These are phyloP conservation scores for Caenorhabditis remanei DNA, from an alignment of 1,140 invertebrate genomes.

Conservation along the genomic window DNA sequence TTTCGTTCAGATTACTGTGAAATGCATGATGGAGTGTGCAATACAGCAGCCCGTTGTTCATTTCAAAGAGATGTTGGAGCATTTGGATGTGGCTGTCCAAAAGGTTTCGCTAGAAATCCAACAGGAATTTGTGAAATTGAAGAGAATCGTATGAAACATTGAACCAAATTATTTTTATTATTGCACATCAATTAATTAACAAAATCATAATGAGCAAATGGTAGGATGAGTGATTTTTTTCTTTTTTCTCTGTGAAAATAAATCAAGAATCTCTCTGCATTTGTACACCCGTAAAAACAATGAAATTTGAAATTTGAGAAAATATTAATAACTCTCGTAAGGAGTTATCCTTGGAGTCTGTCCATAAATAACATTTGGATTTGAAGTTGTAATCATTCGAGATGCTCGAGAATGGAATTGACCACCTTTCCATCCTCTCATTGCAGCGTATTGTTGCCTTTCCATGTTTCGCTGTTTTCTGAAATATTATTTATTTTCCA, in stretches of 20 bases:
- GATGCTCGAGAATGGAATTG: constrained; percentile 18
- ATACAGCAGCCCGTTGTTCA: constrained; percentile 50
- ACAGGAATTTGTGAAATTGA: constrained; percentile 54
- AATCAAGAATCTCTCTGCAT: constrained; percentile 5
- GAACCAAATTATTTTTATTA: constrained; percentile 14
- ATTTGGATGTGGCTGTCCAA: constrained; percentile 61
- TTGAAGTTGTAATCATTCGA: constrained; percentile 23
- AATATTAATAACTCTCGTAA: constrained; percentile 21
- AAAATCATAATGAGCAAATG: constrained; percentile 38
- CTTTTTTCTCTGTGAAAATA: constrained; percentile 1
- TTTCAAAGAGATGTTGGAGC: constrained; percentile 56
- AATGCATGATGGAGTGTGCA: constrained; percentile 26
- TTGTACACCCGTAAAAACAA: not conserved
- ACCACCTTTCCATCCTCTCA: constrained; percentile 33
- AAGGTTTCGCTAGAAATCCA: constrained; percentile 30
- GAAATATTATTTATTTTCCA: not conserved
- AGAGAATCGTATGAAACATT: constrained; percentile 29
- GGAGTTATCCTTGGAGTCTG: constrained; percentile 49
- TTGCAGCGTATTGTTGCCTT: constrained; percentile 40
- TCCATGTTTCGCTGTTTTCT: constrained; percentile 15
- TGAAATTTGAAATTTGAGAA: not conserved
- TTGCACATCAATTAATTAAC: constrained; percentile 9
- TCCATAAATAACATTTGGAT: constrained; percentile 51
- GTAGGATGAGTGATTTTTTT: not conserved
- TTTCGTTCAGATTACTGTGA: constrained; percentile 52